A percentile compares a stretch with the other conserved stretches of the same genome.
phyloP scores from a whole-genome alignment of 2,113 vertebrate genomes.

The Pelecanus crispus region DNA sequence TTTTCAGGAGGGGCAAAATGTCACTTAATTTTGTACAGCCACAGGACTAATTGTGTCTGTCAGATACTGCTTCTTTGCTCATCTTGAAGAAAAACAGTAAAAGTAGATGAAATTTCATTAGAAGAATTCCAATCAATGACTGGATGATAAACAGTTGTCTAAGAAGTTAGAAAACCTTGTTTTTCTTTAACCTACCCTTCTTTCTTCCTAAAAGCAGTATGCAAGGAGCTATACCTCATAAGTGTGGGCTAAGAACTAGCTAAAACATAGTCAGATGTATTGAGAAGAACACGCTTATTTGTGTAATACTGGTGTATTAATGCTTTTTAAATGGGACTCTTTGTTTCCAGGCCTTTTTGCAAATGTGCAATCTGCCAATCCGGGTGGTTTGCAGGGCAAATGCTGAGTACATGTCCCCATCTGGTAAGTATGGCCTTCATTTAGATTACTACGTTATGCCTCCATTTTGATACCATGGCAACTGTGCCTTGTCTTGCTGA shows the following conservation, averaged over 20 bases:
- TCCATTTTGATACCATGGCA: slow-evolving; percentile 70
- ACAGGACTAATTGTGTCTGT: background rate
- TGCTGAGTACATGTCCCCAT: slow-evolving; percentile 87
- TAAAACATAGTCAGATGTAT: background rate
- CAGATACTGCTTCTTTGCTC: background rate
- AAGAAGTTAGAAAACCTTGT: background rate
- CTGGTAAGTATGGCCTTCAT: slow-evolving; percentile 81
- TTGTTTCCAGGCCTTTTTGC: slow-evolving; percentile 81
- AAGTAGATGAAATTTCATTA: background rate
- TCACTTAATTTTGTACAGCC: background rate
- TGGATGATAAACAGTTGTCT: background rate
- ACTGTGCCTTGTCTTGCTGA: slow-evolving; percentile 63
- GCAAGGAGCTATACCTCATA: background rate
- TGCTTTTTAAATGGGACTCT: slow-evolving; percentile 40
- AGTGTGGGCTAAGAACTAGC: background rate
- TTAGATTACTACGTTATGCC: slow-evolving; percentile 45
- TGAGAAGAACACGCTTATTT: background rate
- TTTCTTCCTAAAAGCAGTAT: background rate
- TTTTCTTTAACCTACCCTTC: background rate
- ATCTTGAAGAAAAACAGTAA: background rate
- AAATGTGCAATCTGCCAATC: slow-evolving; percentile 87
- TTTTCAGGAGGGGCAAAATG: background rate
- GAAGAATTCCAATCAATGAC: background rate
- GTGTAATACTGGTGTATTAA: slow-evolving; percentile 7
- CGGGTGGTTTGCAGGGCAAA: slow-evolving; percentile 83